Evolutionary conservation across 2,113 vertebrate species (phyloP).

Genomic region (Alaudala cheleensis): DNA sequence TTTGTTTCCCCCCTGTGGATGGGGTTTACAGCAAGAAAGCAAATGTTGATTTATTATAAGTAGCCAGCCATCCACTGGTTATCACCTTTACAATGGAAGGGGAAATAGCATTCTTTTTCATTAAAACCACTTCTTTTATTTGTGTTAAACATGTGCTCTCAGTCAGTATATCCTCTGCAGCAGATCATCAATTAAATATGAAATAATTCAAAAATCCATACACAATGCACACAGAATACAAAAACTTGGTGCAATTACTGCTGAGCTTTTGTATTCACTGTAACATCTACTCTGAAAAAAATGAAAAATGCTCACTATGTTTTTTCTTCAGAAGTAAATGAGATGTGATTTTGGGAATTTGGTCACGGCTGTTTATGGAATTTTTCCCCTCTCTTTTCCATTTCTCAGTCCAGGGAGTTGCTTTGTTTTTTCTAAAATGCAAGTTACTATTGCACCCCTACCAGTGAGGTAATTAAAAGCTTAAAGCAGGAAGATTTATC

Average conservation of each 20-base stretch:
- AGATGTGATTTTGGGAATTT: background rate
- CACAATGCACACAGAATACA: background rate
- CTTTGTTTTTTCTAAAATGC: background rate
- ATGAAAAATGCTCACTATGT: background rate
- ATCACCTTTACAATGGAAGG: slow-evolving; percentile 7
- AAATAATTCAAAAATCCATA: background rate
- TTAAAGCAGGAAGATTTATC: background rate
- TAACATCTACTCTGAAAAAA: background rate
- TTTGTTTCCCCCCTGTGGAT: background rate
- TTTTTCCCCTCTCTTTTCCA: background rate
- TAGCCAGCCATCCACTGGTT: background rate
- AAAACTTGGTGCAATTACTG: background rate
- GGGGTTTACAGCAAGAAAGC: background rate
- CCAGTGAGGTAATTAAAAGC: background rate
- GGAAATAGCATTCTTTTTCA: slow-evolving; percentile 32
- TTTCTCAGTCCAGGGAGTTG: background rate
- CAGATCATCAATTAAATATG: slow-evolving; percentile 43
- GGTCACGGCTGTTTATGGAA: background rate
- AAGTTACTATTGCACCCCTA: background rate
- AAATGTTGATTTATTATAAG: background rate
- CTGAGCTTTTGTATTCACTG: background rate
- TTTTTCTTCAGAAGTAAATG: background rate
- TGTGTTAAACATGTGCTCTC: slow-evolving; percentile 11
- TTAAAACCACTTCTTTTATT: slow-evolving; percentile 14
- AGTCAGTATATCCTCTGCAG: background rate